Percentiles rank a stretch among this genome's conserved stretches.
Evolutionary conservation across 1,140 invertebrate species (phyloP).

Genomic region (Ips typographus): DNA sequence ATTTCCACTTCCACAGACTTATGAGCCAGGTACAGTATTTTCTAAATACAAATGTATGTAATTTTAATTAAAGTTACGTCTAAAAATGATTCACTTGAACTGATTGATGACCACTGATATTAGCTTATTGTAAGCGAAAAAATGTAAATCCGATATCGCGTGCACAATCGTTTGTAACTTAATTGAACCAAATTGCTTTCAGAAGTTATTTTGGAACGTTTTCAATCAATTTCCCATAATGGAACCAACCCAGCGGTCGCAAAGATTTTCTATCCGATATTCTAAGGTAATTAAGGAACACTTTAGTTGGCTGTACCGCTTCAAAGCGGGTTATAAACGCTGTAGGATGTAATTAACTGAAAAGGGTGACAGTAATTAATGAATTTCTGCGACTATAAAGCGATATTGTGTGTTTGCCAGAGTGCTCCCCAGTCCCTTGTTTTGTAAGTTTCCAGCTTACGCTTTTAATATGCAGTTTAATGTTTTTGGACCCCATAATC

Average conservation of each 20-base stretch:
- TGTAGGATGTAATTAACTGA: conserved; percentile 33
- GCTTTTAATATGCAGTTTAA: conserved; percentile 19
- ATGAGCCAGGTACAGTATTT: too few species aligned
- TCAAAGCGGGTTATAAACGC: conserved; percentile 36
- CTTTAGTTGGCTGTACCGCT: conserved; percentile 28
- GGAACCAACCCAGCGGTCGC: conserved; percentile 14
- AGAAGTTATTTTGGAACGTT: conserved; percentile 17
- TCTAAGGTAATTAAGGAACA: conserved; percentile 36
- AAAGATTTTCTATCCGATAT: conserved; percentile 27
- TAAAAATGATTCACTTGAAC: too few species aligned
- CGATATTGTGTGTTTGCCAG: conserved; percentile 33
- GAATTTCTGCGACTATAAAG: conserved; percentile 35
- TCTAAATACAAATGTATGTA: too few species aligned
- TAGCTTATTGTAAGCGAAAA: not conserved
- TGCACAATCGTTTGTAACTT: conserved; percentile 14
- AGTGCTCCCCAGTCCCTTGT: conserved; percentile 9
- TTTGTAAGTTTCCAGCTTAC: conserved; percentile 23
- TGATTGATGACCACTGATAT: too few species aligned
- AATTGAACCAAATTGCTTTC: conserved; percentile 33
- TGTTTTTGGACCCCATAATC: conserved; percentile 6
- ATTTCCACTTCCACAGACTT: too few species aligned
- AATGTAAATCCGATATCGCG: conserved; percentile 6
- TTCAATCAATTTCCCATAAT: conserved; percentile 32
- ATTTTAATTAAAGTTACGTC: too few species aligned
- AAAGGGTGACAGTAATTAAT: conserved; percentile 36